Evolutionary conservation across 2,888 invertebrate genomes (phyloP), one percentile per base, ranked within the genome.

Genomic region (Tipula confusa): DNA sequence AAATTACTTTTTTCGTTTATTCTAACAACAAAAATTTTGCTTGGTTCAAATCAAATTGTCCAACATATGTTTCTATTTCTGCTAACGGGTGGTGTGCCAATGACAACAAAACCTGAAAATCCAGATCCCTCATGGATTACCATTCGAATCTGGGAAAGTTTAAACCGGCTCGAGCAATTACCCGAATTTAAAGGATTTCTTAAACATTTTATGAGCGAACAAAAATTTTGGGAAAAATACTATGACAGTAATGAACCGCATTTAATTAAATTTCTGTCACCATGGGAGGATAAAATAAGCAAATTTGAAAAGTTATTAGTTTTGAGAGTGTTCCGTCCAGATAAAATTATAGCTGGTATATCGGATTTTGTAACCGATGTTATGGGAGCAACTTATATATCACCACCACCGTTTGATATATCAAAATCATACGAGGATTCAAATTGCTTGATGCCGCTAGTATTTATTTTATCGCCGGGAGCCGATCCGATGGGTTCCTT

Each of bases 401-500:
- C 95, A 87, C 97, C 97, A 0, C 97, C 97, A 85, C 94, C 96
- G 1, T 94, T 95, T 29, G 96, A 97, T 88, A 91, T 98, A 84
- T 92, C 93, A 0, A 94, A 94, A 84, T 93, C 96, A 85, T 97
- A 93, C 89, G 93, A 92, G 0, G 97, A 97, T 88, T 96, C 97
- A 0, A 93, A 93, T 83, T 92, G 94, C 0, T 90, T 92, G 1
- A 93, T 94, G 0, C 97, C 97, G 0, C 91, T 98, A 83, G 94
- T 98, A 84, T 97, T 98, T 87, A 95, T 98, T 18, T 91, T 98
- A 0, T 97, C 97, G 1, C 94, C 97, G 0, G 97, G 97, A 7
- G 96, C 97, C 0, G 97, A 98, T 89, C 98, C 97, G 0, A 85
- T 89, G 84, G 88, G 89, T 13, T 88, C 89, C 0, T 85, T 90